Evolutionary conservation across 2,888 invertebrate species (phyloP), one percentile per base, ranked within the genome.

Genomic region (Drosophila emarginata): DNA sequence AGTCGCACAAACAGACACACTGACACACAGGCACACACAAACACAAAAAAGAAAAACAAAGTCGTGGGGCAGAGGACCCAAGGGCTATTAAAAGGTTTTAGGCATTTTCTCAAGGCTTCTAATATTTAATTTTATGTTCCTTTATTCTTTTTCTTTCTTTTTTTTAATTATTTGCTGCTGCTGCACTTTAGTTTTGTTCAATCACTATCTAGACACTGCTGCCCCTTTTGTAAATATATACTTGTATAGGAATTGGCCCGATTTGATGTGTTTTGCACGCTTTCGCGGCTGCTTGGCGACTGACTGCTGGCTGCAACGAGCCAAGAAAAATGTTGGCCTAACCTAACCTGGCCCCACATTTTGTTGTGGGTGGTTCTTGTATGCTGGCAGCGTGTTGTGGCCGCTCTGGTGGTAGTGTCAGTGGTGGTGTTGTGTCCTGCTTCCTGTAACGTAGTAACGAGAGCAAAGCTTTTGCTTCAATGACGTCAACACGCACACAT

Each of bases 201-300:
- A 21, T 45, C 45, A 45, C 18, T 45, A 21, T 45, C 40, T 45
- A 45, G 40, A 18, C 18, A 45, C 7, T 18, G 15, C 40, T 45
- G 18, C 18, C 40, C 40, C 40, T 45, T 45, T 45, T 45, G 18
- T 45, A 32, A 11, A 56, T 12, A 28, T 9, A n/a, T 15, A 21
- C 32, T 50, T 59, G 6, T 23, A 51, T 60, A 45, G 45, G 45
- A 32, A 51, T 56, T 62, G 60, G 53, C 52, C 53, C 57, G 56
- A 45, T 45, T 45, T 45, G 18, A 45, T 72, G 65, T 81, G 78
- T 81, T 73, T 72, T 74, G 84, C 72, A 78, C 80, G 80, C 84
- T 78, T 80, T 82, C 84, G 80, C 89, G 80, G 88, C 87, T 89
- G 80, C 78, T 84, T 78, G 74, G 84, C 89, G 80, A 89, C 88